Base-by-base conservation (phyloP, 2,113 vertebrate species). In the Lycaon pictus region DNA sequence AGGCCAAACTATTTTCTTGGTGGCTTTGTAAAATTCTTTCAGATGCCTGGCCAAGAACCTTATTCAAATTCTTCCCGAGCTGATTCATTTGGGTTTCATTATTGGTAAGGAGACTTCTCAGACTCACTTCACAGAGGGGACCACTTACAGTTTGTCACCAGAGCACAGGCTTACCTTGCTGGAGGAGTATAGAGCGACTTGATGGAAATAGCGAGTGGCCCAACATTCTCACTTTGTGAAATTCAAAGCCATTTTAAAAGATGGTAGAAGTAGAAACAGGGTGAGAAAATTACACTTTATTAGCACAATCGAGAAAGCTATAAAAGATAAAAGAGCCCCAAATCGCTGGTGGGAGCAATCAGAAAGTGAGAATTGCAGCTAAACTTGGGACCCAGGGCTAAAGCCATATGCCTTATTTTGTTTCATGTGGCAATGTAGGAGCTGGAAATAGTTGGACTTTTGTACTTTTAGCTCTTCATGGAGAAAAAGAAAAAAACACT, bases 401-500 rank as follows among this genome's bases (percentile, higher is more conserved):
- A 87, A 7, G 67, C 77, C 87, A 71, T 76, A 43, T 20, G 37
- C 79, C 91, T 72, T 48, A 58, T 90, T 97, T 95, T 84, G 67
- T 79, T 96, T 95, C 53, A 25, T 62, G 7, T 19, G 25, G 67
- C 60, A 82, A 56, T 55, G 29, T 63, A 29, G 85, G 83, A 20
- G 12, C 69, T 88, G 51, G 72, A 81, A 76, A 55, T 79, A 51
- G 65, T 69, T 74, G 74, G 72, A 19, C 63, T 91, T 90, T 95
- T 84, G 32, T 84, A 51, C 71, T 48, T 94, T 93, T 53, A 81
- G 90, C 86, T 97, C 86, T 93, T 96, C 22, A 2, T 2, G 9
- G 87, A 97, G 96, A 88, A 96, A 95, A 88, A 74, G 63, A 60
- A 48, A 96, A 97, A 97, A 84, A 65, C 5, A 17, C 81, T n/a